phyloP scores from a whole-genome alignment of 2,888 invertebrate genomes.

The Hofmannophila pseudospretella region DNA sequence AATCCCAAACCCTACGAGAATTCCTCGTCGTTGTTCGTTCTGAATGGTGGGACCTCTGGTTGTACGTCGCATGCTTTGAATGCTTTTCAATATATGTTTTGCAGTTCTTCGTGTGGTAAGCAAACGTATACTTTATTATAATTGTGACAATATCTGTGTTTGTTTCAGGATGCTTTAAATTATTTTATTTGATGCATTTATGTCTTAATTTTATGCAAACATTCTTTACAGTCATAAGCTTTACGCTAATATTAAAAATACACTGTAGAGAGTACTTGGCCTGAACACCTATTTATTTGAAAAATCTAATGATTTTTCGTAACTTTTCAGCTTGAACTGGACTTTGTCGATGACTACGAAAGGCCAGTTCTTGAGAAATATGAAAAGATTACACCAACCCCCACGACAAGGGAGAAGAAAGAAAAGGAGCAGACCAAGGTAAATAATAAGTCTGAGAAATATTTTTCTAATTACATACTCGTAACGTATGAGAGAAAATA shows the following conservation, averaged over 20 bases:
- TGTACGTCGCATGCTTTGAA: constrained; percentile 55
- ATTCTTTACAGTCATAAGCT: too few relatives aligned
- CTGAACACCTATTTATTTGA: too few relatives aligned
- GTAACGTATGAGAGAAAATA: too few relatives aligned
- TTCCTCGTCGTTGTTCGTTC: constrained; percentile 28
- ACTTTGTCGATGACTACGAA: constrained; percentile 84
- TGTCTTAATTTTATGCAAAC: too few relatives aligned
- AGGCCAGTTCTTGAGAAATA: constrained; percentile 85
- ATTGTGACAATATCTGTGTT: too few relatives aligned
- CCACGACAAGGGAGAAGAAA: constrained; percentile 62
- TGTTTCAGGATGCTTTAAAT: too few relatives aligned
- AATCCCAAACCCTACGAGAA: not conserved
- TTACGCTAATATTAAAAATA: too few relatives aligned
- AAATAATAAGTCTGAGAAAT: constrained; percentile 10
- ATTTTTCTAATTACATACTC: too few relatives aligned
- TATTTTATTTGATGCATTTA: too few relatives aligned
- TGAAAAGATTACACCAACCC: constrained; percentile 76
- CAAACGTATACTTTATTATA: too few relatives aligned
- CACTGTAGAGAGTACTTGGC: too few relatives aligned
- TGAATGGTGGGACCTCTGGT: constrained; percentile 26
- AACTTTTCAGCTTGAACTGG: constrained; percentile 58
- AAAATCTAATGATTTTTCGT: too few relatives aligned
- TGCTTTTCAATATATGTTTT: constrained; percentile 30
- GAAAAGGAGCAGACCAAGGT: constrained; percentile 61
- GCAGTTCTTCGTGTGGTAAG: constrained; percentile 15